phyloP scores from a whole-genome alignment of 2,888 invertebrate genomes.

The Hyles lineata region DNA sequence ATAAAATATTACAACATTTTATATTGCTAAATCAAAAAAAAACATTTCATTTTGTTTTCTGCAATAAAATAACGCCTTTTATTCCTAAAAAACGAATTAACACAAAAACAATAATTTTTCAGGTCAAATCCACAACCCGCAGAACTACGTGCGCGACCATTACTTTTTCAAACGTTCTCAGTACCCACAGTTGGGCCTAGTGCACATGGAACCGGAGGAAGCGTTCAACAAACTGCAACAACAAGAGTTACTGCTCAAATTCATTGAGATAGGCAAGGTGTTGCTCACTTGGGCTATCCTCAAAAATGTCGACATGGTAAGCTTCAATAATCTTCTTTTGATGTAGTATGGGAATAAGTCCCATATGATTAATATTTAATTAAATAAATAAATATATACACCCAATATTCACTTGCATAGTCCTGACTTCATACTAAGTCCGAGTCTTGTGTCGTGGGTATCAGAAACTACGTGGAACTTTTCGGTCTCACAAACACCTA shows the following conservation, averaged over 20 bases:
- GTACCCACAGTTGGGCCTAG: slow-evolving; percentile 97
- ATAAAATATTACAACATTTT: background rate
- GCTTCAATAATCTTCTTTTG: slow-evolving; percentile 32
- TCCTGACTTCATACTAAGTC: no score
- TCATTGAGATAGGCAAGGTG: slow-evolving; percentile 98
- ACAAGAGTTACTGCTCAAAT: slow-evolving; percentile 96
- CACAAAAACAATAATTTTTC: slow-evolving; percentile 32
- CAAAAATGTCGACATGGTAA: slow-evolving; percentile 95
- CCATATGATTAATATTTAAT: no score
- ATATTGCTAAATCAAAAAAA: no score
- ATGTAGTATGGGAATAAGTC: background rate
- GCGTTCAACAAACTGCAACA: slow-evolving; percentile 95
- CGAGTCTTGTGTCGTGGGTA: no score
- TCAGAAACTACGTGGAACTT: no score
- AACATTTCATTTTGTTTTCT: no score
- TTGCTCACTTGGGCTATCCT: slow-evolving; percentile 95
- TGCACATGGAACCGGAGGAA: slow-evolving; percentile 96
- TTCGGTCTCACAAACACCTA: no score
- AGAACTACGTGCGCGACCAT: slow-evolving; percentile 97
- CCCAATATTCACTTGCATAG: no score
- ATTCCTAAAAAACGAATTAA: no score
- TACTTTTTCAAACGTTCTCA: slow-evolving; percentile 98
- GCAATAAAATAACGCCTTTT: no score
- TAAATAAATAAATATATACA: no score
- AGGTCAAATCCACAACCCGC: slow-evolving; percentile 98